Evolutionary conservation across 1,140 invertebrate species (phyloP).

Genomic region (Wasmannia auropunctata): DNA sequence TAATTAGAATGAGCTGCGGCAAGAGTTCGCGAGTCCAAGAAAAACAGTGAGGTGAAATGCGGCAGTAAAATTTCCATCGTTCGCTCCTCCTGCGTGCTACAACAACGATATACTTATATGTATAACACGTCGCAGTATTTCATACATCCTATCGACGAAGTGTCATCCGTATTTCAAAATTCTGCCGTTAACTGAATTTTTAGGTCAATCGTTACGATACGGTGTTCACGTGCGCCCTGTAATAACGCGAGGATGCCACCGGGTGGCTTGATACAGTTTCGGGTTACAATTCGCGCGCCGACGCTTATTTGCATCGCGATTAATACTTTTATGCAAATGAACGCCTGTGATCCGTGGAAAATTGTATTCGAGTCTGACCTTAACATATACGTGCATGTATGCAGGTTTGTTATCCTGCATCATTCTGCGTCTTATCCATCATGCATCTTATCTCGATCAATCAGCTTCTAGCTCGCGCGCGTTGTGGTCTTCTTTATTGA

Average conservation of each 20-base stretch:
- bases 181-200: constrained; percentile 29
- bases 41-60: not conserved
- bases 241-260: not conserved
- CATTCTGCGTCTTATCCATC: not conserved
- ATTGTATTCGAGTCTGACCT: not conserved
- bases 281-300: not conserved
- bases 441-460: not conserved
- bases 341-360: constrained; percentile 15
- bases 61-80: not conserved
- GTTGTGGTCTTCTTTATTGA: not conserved
- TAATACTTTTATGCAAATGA: constrained; percentile 51
- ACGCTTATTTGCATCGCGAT: constrained; percentile 38
- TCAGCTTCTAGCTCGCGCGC: not conserved
- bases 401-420: not conserved
- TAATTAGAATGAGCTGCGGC: not conserved
- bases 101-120: too few species aligned
- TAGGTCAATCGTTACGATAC: constrained; percentile 46
- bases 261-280: not conserved
- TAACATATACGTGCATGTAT: not conserved
- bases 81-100: not conserved
- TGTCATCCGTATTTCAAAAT: constrained; percentile 45
- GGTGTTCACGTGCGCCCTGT: not conserved
- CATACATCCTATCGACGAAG: constrained; percentile 33
- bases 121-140: constrained; percentile 16
- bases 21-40: not conserved